Evolutionary conservation across 1,140 invertebrate genomes (phyloP).

Genomic region (Tetraneura akinire): DNA sequence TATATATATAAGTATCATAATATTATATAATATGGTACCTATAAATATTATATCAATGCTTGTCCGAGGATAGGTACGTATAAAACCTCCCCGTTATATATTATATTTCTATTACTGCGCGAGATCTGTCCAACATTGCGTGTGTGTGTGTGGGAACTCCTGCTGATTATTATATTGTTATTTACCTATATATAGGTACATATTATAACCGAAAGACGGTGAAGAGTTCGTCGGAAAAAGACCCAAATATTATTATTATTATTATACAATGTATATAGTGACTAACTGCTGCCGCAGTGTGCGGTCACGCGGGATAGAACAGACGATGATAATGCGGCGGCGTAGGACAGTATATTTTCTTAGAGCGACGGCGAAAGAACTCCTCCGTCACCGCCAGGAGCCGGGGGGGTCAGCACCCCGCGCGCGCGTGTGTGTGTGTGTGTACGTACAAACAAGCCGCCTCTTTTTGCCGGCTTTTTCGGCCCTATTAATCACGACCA

Average conservation of each 20-base stretch:
- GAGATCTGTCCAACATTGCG: no score
- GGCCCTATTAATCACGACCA: conserved; percentile 41
- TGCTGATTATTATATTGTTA: conserved; percentile 34
- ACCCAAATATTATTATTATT: neutral
- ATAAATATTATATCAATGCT: neutral
- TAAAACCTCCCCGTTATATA: no score
- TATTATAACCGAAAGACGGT: neutral
- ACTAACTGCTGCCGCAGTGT: no score
- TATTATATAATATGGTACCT: neutral
- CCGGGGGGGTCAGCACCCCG: neutral
- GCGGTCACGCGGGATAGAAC: neutral
- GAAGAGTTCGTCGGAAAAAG: neutral
- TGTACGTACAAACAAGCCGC: conserved; percentile 34
- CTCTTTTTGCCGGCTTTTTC: conserved; percentile 47
- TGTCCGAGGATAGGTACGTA: conserved; percentile 37
- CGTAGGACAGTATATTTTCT: conserved; percentile 8
- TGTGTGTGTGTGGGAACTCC: conserved; percentile 37
- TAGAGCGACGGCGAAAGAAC: neutral
- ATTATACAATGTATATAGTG: no score
- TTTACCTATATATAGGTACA: no score
- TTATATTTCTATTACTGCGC: conserved; percentile 31
- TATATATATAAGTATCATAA: neutral
- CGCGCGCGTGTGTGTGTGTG: neutral
- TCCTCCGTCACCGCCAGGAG: neutral
- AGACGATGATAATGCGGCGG: neutral